phyloP scores from a whole-genome alignment of 2,888 invertebrate genomes.

The Azorinus chamasolen region DNA sequence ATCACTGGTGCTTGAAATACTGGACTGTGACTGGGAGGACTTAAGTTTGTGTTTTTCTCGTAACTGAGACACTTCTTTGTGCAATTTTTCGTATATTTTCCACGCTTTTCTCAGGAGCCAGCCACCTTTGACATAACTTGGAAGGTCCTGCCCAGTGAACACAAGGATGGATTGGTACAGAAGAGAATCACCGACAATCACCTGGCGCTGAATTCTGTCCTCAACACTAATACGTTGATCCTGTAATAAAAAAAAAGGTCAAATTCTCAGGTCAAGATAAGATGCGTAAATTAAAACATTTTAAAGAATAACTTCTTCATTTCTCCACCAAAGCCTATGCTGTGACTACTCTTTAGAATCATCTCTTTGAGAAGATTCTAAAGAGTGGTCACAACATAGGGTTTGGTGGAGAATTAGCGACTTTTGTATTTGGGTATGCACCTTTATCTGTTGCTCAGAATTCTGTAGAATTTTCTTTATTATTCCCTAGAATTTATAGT shows the following conservation, averaged over 20 bases:
- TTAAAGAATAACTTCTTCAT: no score
- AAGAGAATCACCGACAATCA: conserved; percentile 90
- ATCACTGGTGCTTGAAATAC: conserved; percentile 34
- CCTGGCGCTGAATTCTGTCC: conserved; percentile 89
- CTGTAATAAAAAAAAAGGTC: conserved; percentile 31
- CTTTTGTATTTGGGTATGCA: no score
- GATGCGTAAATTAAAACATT: no score
- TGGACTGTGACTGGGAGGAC: conserved; percentile 31
- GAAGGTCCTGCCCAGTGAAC: conserved; percentile 90
- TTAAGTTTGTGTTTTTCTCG: conserved; percentile 85
- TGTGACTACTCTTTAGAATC: no score
- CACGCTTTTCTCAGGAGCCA: conserved; percentile 91
- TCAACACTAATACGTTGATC: conserved; percentile 81
- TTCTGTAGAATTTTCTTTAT: no score
- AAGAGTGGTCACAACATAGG: no score
- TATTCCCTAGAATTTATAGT: no score
- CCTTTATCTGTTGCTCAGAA: no score
- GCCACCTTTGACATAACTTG: conserved; percentile 89
- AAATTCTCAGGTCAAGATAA: no score
- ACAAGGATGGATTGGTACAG: conserved; percentile 90
- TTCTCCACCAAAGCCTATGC: no score
- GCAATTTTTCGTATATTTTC: conserved; percentile 90
- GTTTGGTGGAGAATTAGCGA: no score
- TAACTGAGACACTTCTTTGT: conserved; percentile 88
- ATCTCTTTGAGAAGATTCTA: no score